These are phyloP conservation scores for Hoplodrina blanda DNA, from an alignment of 2,888 invertebrate species.

Conservation along the genomic window DNA sequence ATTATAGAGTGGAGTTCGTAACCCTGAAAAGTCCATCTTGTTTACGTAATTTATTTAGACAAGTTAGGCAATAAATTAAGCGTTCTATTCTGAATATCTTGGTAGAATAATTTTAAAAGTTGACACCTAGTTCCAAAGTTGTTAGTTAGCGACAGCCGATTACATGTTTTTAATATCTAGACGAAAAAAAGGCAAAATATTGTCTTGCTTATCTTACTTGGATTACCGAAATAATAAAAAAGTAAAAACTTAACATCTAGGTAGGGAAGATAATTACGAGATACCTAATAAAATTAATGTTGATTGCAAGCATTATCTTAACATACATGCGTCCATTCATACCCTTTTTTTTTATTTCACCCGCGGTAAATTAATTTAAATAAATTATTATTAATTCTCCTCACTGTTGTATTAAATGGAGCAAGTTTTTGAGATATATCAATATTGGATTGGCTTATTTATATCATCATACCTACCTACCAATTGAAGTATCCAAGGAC, in stretches of 20 bases:
- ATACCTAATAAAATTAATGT: conserved; percentile 2
- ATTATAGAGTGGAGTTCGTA: conserved; percentile 5
- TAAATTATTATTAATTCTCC: conserved; percentile 35
- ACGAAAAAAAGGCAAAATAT: background rate
- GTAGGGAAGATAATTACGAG: background rate
- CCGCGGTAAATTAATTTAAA: conserved; percentile 6
- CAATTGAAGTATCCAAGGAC: background rate
- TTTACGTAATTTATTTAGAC: conserved; percentile 6
- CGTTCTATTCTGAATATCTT: conserved; percentile 1
- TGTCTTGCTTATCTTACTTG: background rate
- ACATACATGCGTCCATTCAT: conserved; percentile 32
- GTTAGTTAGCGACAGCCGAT: background rate
- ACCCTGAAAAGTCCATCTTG: conserved; percentile 50
- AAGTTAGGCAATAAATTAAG: background rate
- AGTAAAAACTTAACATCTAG: conserved; percentile 3
- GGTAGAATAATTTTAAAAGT: conserved; percentile 9
- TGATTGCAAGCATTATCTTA: conserved; percentile 7
- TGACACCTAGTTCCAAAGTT: background rate
- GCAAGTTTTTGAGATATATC: conserved; percentile 1
- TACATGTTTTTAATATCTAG: background rate
- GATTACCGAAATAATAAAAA: conserved; percentile 1
- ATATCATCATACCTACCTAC: background rate
- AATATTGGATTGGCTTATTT: background rate
- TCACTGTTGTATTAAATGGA: conserved; percentile 4
- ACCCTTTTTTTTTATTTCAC: conserved; percentile 11